Evolutionary conservation across 2,797 vertebrate genomes (phyloP), one percentile per base, ranked within the genome.

Genomic region (Tragelaphus oryx): DNA sequence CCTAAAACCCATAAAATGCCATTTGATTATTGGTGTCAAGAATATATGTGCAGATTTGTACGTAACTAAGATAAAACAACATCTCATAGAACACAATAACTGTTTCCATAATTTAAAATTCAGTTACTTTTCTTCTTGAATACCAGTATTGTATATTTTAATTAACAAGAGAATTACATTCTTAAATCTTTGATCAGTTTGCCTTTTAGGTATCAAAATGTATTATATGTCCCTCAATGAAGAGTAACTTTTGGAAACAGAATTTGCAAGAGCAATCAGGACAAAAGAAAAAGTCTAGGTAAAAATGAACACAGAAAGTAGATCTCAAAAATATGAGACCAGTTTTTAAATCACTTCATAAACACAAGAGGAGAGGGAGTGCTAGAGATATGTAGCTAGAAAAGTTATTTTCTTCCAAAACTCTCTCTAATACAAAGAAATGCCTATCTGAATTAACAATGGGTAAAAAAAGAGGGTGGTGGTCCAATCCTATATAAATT

Each of bases 101-200:
- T 74, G 0, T 62, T 91, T 68, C 44, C 1, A 54, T 22, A 22
- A 13, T 87, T 5, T 89, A 86, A 90, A 96, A 86, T 12, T 76
- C 16, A 18, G 33, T 52, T 65, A 48, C 20, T 14, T 41, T 89
- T 78, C 5, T 59, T 89, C 24, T 87, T 16, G 30, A 91, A 48
- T 17, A 68, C 4, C 10, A 87, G 4, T 79, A 8, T 44, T 30
- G 0, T 50, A 4, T 81, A 54, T 57, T 78, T 91, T 50, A 48
- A 94, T 68, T 52, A 90, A 76, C 1, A 95, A 87, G 54, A 89
- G 91, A 93, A 76, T 92, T 2, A 90, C 74, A 93, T 79, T 33
- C n/a, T 91, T 41, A 80, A 84, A 86, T 41, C 26, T 89, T 94
- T 44, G 17, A 37, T 79, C 20, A 41, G 24, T 55, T 76, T 93